A percentile compares a stretch with the other conserved stretches of the same genome.
phyloP scores from a whole-genome alignment of 2,113 vertebrate genomes.

The Microcebus griseorufus region DNA sequence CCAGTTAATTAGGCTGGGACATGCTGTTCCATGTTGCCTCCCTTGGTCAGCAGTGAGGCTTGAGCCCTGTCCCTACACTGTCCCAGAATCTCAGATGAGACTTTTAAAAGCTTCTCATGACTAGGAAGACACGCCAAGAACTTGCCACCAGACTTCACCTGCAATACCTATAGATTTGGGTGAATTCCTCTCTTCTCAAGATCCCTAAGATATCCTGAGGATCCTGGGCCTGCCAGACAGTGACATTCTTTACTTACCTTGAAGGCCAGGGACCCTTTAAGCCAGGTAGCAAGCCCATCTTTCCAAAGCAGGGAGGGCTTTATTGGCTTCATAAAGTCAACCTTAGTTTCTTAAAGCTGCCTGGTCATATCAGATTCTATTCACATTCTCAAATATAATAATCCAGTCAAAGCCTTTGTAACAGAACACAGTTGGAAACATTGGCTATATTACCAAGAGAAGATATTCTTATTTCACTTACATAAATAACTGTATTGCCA shows the following conservation, averaged over 20 bases:
- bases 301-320: neutral
- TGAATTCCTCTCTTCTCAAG: neutral
- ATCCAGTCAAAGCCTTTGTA: neutral
- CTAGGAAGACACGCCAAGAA: neutral
- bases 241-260: neutral
- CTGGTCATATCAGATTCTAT: neutral
- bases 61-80: no score
- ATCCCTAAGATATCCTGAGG: neutral
- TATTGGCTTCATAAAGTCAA: neutral
- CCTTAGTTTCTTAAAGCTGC: neutral
- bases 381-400: neutral
- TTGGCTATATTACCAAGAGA: neutral
- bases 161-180: neutral
- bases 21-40: no score
- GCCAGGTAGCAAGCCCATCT: neutral
- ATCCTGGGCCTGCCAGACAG: neutral
- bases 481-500: neutral
- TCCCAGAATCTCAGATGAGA: neutral
- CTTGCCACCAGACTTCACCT: neutral
- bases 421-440: no score
- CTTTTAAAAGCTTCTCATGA: neutral
- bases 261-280: neutral
- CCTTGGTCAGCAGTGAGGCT: no score
- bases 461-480: neutral
- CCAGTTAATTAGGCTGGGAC: no score